These are phyloP conservation scores for Aporophyla lueneburgensis DNA, from an alignment of 2,888 invertebrate genomes.

Conservation along the genomic window DNA sequence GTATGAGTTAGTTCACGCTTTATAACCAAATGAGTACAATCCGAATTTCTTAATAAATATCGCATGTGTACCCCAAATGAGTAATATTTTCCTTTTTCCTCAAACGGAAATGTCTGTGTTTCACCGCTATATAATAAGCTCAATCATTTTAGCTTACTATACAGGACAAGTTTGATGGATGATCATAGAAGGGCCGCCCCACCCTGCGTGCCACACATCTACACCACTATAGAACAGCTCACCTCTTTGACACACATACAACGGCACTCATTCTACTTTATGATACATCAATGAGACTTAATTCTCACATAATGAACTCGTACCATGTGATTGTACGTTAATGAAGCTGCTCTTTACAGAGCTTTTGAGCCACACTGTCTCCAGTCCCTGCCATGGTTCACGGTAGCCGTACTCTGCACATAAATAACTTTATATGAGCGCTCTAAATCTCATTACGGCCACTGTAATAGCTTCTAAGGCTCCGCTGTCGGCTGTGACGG, in stretches of 20 bases:
- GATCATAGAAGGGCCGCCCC: slow-evolving; percentile 42
- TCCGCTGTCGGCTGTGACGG: slow-evolving; percentile 86
- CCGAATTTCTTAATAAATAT: slow-evolving; percentile 1
- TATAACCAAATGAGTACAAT: not conserved
- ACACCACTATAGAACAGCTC: slow-evolving; percentile 43
- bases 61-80: slow-evolving; percentile 2
- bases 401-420: slow-evolving; percentile 81
- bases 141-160: slow-evolving; percentile 62
- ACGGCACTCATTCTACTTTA: slow-evolving; percentile 49
- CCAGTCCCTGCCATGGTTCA: slow-evolving; percentile 61
- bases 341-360: slow-evolving; percentile 53
- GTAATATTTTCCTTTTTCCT: slow-evolving; percentile 33
- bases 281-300: slow-evolving; percentile 55
- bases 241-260: slow-evolving; percentile 53
- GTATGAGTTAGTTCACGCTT: not conserved
- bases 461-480: slow-evolving; percentile 88
- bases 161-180: slow-evolving; percentile 61
- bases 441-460: slow-evolving; percentile 89
- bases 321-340: slow-evolving; percentile 54
- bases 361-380: slow-evolving; percentile 49
- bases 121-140: slow-evolving; percentile 58
- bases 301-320: slow-evolving; percentile 48
- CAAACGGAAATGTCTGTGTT: slow-evolving; percentile 43
- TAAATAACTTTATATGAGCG: slow-evolving; percentile 89
- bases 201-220: slow-evolving; percentile 49